These are phyloP conservation scores for Pandemis corylana DNA, from an alignment of 2,888 invertebrate species.

Conservation along the genomic window DNA sequence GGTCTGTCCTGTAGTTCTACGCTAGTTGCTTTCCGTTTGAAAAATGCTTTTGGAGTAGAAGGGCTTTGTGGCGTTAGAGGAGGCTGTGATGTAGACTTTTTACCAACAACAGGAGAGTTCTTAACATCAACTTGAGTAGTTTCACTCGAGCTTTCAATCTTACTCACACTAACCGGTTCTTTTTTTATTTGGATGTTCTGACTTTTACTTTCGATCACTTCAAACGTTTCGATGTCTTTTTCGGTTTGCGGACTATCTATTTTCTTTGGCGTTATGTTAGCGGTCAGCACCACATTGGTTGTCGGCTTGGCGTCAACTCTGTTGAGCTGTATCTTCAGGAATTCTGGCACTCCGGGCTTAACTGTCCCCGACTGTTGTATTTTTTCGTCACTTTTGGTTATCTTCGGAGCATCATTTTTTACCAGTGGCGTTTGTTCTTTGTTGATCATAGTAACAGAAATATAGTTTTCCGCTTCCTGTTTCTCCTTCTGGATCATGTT, in stretches of 20 bases:
- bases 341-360: constrained; percentile 85
- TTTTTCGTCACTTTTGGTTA: constrained; percentile 73
- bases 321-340: constrained; percentile 89
- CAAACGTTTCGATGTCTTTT: constrained; percentile 62
- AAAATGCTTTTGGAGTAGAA: constrained; percentile 76
- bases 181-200: constrained; percentile 57
- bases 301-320: constrained; percentile 87
- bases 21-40: constrained; percentile 84
- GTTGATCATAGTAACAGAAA: constrained; percentile 85
- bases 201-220: constrained; percentile 58
- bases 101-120: constrained; percentile 57
- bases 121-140: constrained; percentile 59
- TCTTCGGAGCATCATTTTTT: constrained; percentile 62
- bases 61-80: constrained; percentile 68
- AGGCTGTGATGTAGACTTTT: constrained; percentile 52
- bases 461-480: constrained; percentile 74
- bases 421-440: constrained; percentile 67
- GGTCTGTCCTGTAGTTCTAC: constrained; percentile 80
- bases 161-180: constrained; percentile 61
- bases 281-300: constrained; percentile 87
- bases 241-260: constrained; percentile 68
- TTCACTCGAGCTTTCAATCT: constrained; percentile 58
- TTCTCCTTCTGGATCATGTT: constrained; percentile 58
- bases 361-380: constrained; percentile 58
- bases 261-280: constrained; percentile 84